Percentiles rank a stretch among this genome's conserved stretches.
Conservation (phyloP, 1,140 invertebrate genomes). For the Augochlora pura region DNA sequence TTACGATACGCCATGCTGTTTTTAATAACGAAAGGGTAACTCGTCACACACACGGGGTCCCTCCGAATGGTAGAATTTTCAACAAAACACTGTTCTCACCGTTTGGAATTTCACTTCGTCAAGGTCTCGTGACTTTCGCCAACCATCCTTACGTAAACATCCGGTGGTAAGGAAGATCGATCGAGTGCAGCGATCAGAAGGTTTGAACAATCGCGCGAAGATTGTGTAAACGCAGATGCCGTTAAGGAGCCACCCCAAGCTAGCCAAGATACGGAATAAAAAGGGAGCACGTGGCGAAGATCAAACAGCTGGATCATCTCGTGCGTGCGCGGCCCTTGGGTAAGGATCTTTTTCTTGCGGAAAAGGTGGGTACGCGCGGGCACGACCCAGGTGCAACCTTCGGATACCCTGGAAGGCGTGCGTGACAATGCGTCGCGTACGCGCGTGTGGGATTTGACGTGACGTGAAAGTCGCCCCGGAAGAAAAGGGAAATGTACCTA, state of each 20-base stretch:
- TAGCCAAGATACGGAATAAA: constrained; percentile 60
- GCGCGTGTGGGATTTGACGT: constrained; percentile 35
- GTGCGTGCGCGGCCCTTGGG: constrained; percentile 74
- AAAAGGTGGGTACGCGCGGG: constrained; percentile 56
- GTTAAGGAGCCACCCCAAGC: constrained; percentile 44
- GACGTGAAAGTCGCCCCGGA: constrained; percentile 49
- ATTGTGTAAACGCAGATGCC: constrained; percentile 75
- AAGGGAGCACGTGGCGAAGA: constrained; percentile 73
- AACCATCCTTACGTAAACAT: neutral
- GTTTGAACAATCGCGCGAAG: constrained; percentile 32
- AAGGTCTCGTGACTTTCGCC: neutral
- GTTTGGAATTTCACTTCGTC: neutral
- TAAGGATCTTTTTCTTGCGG: constrained; percentile 76
- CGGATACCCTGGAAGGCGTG: constrained; percentile 55
- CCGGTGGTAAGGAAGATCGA: neutral
- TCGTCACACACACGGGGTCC: too few species aligned
- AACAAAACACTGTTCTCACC: too few species aligned
- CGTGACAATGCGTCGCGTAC: constrained; percentile 57
- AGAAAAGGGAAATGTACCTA: constrained; percentile 19
- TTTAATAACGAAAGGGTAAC: neutral
- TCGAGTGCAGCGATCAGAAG: neutral
- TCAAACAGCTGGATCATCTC: constrained; percentile 80
- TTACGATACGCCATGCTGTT: neutral
- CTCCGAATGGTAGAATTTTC: neutral
- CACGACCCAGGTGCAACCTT: constrained; percentile 64